Base-by-base conservation (phyloP, 2,113 vertebrate genomes). In the Bos indicus region DNA sequence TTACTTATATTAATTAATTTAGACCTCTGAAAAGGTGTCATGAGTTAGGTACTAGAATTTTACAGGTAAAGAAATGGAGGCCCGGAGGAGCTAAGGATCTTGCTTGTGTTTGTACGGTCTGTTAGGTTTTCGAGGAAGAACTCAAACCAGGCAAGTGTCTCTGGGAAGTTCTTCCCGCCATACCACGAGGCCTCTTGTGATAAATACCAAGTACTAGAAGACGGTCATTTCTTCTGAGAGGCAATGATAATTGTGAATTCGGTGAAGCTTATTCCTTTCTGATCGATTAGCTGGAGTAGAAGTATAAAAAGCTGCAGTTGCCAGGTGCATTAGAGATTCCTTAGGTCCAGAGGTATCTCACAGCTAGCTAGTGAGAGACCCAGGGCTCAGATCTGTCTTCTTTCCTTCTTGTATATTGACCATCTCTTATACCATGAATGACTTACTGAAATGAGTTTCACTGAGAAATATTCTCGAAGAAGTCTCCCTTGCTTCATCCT, bases 181-280 rank as follows among this genome's bases (percentile, higher is more conserved):
- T 25, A 43, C 4, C 21, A 30, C 1, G 0, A 3, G 3, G 0
- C 13, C 15, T 48, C 30, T 25, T 4, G 6, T 40, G 15, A 89
- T 26, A 46, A 74, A 57, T 64, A 81, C 11, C 12, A 28, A 71
- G 74, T 12, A 11, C 11, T 21, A 33, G 12, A 9, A 89, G 25
- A 30, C 43, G 23, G 36, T 10, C 11, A 81, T 30, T 82, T 60
- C 51, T 85, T 56, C 33, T 43, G 33, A 36, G 28, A 83, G 56
- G 30, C 21, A 25, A 9, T 9, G 1, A 17, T 54, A 57, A 43
- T 15, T n/a, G n/a, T 93, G 89, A 52, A 64, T 83, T 59, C 0
- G 0, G 0, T 36, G 56, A 82, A 25, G 30, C 40, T 52, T 92
- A 26, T 28, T 85, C 17, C 51, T 11, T 15, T 90, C 17, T 48